phyloP scores from a whole-genome alignment of 2,888 invertebrate genomes.

The Netelia virgata region DNA sequence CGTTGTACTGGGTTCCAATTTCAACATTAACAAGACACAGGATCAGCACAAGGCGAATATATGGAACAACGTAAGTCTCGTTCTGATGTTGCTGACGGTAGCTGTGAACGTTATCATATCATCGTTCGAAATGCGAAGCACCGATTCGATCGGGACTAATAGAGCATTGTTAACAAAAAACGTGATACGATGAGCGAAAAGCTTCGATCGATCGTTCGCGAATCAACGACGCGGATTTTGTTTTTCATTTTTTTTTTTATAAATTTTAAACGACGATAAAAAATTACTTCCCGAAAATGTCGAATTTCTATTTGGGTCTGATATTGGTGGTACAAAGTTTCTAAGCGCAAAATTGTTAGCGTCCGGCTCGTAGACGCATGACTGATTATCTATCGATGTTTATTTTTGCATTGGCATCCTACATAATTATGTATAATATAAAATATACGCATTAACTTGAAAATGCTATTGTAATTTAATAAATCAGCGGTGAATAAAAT shows the following conservation, averaged over 20 bases:
- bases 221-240: background rate
- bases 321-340: background rate
- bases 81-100: slow-evolving; percentile 87
- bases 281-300: background rate
- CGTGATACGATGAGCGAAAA: slow-evolving; percentile 31
- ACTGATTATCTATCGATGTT: slow-evolving; percentile 40
- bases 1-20: slow-evolving; percentile 87
- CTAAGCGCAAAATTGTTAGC: slow-evolving; percentile 8
- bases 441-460: background rate
- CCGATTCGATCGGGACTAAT: background rate
- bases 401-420: slow-evolving; percentile 45
- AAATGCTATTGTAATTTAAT: background rate
- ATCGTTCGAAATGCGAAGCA: slow-evolving; percentile 86
- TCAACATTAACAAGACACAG: slow-evolving; percentile 88
- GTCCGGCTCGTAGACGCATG: slow-evolving; percentile 29
- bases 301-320: background rate
- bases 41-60: slow-evolving; percentile 87
- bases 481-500: slow-evolving; percentile 12
- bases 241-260: background rate
- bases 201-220: background rate
- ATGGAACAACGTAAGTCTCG: slow-evolving; percentile 87
- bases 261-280: background rate
- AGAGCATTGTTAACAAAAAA: background rate
- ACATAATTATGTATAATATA: background rate
- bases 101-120: slow-evolving; percentile 88